phyloP scores from a whole-genome alignment of 2,113 vertebrate genomes.

The Cephalopholis sonnerati region DNA sequence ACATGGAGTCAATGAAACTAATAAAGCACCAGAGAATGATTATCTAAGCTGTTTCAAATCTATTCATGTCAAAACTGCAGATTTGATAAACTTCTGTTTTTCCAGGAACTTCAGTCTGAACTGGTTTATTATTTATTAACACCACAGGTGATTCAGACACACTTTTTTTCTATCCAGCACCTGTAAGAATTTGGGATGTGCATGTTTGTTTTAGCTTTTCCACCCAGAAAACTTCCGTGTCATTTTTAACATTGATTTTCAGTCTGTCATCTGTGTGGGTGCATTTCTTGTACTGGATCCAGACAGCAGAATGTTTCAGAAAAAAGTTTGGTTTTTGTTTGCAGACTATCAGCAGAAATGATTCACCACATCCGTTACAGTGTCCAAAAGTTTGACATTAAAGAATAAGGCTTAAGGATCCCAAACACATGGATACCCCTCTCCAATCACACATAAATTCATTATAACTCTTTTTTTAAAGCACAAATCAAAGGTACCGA shows the following conservation, averaged over 20 bases:
- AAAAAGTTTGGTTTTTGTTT: neutral
- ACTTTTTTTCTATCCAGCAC: neutral
- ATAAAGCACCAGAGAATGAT: constrained; percentile 14
- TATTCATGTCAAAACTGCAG: neutral
- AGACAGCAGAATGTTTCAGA: neutral
- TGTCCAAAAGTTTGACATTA: neutral
- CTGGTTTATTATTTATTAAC: no score
- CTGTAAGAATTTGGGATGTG: no score
- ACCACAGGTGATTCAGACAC: neutral
- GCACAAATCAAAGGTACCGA: no score
- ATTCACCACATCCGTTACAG: neutral
- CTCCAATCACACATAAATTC: no score
- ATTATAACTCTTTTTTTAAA: no score
- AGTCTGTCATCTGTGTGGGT: neutral
- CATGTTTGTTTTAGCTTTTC: no score
- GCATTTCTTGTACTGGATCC: neutral
- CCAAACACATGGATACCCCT: no score
- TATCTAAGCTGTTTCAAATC: neutral
- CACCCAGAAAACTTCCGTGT: neutral
- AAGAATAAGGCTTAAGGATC: neutral
- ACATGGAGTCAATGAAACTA: neutral
- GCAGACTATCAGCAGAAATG: neutral
- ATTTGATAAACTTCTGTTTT: neutral
- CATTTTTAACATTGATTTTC: neutral
- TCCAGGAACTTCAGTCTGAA: neutral